Percentiles rank a stretch among this genome's conserved stretches.
phyloP scores from a whole-genome alignment of 1,140 invertebrate genomes.

The Portunus trituberculatus region DNA sequence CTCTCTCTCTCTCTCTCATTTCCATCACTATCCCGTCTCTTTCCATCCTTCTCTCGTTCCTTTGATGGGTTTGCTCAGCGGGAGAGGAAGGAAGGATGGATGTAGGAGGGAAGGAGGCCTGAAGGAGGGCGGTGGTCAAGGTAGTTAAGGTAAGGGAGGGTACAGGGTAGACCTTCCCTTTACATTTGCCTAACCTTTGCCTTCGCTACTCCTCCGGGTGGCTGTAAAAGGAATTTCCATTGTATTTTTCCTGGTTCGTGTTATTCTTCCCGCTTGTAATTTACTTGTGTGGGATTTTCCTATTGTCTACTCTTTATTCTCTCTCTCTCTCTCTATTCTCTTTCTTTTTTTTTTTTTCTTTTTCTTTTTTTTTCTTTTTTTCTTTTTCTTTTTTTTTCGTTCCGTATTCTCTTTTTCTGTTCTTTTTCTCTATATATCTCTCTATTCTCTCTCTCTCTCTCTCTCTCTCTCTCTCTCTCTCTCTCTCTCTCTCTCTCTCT shows the following conservation, averaged over 20 bases:
- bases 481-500: no score
- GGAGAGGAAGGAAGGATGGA: background rate
- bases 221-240: background rate
- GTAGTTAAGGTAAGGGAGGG: background rate
- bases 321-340: background rate
- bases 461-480: no score
- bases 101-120: background rate
- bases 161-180: background rate
- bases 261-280: background rate
- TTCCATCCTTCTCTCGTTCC: background rate
- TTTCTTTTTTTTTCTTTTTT: background rate
- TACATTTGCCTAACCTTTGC: background rate
- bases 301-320: background rate
- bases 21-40: background rate
- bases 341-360: background rate
- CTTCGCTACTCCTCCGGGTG: background rate
- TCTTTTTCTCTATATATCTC: no score
- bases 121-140: background rate
- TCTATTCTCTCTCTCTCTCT: no score
- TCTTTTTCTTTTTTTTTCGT: background rate
- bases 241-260: background rate
- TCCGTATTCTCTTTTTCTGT: no score
- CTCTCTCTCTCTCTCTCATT: constrained; percentile 3
- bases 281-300: no score
- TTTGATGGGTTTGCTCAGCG: constrained; percentile 5